A percentile compares a stretch with the other conserved stretches of the same genome.
These are phyloP conservation scores for Schizothorax lantsangensis DNA, from an alignment of 2,797 vertebrate species.

Conservation along the genomic window DNA sequence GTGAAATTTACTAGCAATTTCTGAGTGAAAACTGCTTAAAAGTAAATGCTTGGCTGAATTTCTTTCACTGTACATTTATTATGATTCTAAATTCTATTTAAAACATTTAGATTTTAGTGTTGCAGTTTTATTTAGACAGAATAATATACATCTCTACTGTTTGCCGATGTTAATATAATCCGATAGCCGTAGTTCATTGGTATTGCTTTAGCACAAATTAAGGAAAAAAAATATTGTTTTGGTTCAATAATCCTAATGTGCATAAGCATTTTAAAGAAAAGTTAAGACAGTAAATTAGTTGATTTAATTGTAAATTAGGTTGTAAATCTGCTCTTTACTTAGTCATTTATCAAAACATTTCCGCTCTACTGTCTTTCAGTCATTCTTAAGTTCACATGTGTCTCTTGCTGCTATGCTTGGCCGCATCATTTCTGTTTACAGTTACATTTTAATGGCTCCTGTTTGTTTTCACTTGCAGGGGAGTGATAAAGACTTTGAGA, in stretches of 20 bases:
- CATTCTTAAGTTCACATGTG: not conserved
- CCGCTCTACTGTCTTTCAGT: conserved; percentile 4
- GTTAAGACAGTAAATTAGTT: not conserved
- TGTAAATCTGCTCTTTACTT: not conserved
- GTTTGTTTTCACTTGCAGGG: conserved; percentile 78
- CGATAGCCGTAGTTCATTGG: not conserved
- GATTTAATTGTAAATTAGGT: not conserved
- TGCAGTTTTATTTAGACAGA: not conserved
- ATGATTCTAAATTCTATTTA: not conserved
- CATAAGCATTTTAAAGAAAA: not conserved
- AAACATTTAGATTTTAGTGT: not conserved
- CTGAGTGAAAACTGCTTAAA: not conserved
- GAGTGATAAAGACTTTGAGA: conserved; percentile 90
- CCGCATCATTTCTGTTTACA: not conserved
- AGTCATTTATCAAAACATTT: not conserved
- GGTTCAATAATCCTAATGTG: not conserved
- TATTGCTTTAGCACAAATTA: not conserved
- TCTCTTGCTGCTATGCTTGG: not conserved
- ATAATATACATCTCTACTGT: not conserved
- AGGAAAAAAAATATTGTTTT: not conserved
- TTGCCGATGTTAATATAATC: not conserved
- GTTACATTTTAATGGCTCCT: not conserved
- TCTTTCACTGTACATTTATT: not conserved
- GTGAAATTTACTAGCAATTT: not conserved
- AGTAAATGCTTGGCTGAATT: not conserved